These are phyloP conservation scores for Polypedilum pembai DNA, from an alignment of 1,140 invertebrate genomes.

Conservation along the genomic window DNA sequence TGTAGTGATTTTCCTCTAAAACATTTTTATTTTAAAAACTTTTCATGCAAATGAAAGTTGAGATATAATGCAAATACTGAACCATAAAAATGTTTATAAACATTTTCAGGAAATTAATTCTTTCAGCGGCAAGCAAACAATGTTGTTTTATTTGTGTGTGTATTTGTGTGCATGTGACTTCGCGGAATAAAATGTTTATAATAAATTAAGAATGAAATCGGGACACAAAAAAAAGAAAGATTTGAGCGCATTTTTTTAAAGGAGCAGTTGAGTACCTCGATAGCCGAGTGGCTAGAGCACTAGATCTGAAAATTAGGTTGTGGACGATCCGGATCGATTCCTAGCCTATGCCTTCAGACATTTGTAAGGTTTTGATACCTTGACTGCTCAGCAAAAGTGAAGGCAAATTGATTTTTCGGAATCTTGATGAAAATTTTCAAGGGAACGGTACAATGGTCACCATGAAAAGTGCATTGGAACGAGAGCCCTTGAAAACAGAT, in stretches of 20 bases:
- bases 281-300: too few species aligned
- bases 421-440: too few species aligned
- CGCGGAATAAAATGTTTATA: background rate
- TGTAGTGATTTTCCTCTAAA: background rate
- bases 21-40: background rate
- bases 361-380: too few species aligned
- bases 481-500: too few species aligned
- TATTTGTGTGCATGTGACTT: background rate
- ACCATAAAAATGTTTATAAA: constrained; percentile 22
- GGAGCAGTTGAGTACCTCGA: too few species aligned
- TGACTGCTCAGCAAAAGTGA: too few species aligned
- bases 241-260: background rate
- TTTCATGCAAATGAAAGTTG: background rate
- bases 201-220: background rate
- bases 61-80: constrained; percentile 22
- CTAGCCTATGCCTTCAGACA: too few species aligned
- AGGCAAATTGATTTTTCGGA: too few species aligned
- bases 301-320: too few species aligned
- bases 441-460: too few species aligned
- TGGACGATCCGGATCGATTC: too few species aligned
- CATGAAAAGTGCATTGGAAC: too few species aligned
- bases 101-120: constrained; percentile 25
- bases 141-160: background rate
- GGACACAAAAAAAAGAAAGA: background rate
- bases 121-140: constrained; percentile 18